A percentile compares a stretch with the other conserved stretches of the same genome.
phyloP scores from a whole-genome alignment of 2,113 vertebrate genomes.

The Lasiurus cinereus region DNA sequence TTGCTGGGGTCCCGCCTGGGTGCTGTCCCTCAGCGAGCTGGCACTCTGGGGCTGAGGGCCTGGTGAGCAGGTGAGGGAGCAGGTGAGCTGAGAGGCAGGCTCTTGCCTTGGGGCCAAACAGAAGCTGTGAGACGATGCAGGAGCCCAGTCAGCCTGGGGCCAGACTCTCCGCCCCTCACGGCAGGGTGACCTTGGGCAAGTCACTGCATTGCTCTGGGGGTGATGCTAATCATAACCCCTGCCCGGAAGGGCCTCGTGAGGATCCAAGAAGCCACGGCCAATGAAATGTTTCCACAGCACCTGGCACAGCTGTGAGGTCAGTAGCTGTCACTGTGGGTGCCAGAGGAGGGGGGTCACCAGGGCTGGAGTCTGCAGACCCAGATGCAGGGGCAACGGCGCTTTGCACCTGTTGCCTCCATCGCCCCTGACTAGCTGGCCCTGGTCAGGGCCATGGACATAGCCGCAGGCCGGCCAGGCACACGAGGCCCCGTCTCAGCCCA shows the following conservation, averaged over 20 bases:
- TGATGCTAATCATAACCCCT: fast-evolving
- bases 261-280: fast-evolving
- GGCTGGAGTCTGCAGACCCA: neutral
- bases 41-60: neutral
- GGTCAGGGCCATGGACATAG: neutral
- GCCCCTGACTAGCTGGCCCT: neutral
- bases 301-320: neutral
- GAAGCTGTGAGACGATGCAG: neutral
- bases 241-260: fast-evolving
- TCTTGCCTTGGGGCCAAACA: fast-evolving
- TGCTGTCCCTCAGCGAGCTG: neutral
- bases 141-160: neutral
- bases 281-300: neutral
- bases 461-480: neutral
- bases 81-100: fast-evolving
- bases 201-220: fast-evolving
- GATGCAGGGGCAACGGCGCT: neutral
- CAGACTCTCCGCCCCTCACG: neutral
- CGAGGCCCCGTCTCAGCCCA: neutral
- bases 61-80: neutral
- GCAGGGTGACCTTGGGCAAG: neutral
- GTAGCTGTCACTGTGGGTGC: fast-evolving
- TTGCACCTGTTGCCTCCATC: neutral
- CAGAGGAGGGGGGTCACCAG: fast-evolving
- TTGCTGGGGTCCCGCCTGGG: fast-evolving